Conservation (phyloP, 2,113 vertebrate genomes). For the Salvelinus fontinalis region DNA sequence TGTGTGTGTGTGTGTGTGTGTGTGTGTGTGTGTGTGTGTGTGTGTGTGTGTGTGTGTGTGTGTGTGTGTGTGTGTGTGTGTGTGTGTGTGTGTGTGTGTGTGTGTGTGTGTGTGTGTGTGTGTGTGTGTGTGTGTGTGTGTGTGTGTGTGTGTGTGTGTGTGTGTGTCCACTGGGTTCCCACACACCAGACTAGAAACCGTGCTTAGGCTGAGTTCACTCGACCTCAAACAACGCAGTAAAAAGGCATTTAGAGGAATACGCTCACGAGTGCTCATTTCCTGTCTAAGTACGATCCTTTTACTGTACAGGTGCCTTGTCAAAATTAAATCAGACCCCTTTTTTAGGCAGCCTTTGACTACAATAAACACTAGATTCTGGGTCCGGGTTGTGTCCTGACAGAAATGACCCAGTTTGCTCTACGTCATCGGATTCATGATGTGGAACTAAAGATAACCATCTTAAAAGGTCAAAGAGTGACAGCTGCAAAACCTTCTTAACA, state of each 20-base stretch:
- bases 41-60: constrained; percentile 9
- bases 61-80: constrained; percentile 6
- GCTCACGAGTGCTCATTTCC: constrained; percentile 45
- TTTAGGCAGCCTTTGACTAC: background rate
- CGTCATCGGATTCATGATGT: background rate
- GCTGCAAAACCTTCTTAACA: background rate
- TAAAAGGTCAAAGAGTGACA: background rate
- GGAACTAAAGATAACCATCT: background rate
- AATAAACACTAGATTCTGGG: constrained; percentile 15
- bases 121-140: constrained; percentile 14
- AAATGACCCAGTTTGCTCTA: constrained; percentile 21
- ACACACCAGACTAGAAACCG: background rate
- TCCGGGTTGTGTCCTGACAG: constrained; percentile 12
- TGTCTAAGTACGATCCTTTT: constrained; percentile 25
- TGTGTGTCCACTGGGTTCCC: background rate
- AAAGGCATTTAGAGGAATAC: background rate
- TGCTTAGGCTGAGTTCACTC: constrained; percentile 5
- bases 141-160: constrained; percentile 15
- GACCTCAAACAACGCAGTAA: constrained; percentile 9
- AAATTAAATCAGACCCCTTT: background rate
- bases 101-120: constrained; percentile 1
- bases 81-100: background rate
- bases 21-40: constrained; percentile 12
- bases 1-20: constrained; percentile 8
- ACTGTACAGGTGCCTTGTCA: constrained; percentile 26